These are phyloP conservation scores for Encarsia formosa DNA, from an alignment of 2,888 invertebrate genomes.

Conservation along the genomic window DNA sequence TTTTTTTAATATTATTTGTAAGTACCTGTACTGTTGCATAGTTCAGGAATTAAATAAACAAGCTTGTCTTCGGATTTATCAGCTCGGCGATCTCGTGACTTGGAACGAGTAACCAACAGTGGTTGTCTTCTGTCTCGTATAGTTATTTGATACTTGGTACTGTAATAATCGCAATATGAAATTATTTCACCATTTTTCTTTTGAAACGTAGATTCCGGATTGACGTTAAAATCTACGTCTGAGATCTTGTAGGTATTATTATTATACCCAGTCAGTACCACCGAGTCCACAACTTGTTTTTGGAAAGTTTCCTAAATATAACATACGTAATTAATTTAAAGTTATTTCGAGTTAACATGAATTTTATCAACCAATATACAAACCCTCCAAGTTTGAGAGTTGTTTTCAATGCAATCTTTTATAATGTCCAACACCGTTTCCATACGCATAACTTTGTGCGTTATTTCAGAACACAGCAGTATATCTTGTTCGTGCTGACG, in stretches of 20 bases:
- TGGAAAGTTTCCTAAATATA: not conserved
- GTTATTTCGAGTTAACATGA: no score
- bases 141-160: constrained; percentile 62
- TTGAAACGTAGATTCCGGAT: constrained; percentile 60
- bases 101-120: constrained; percentile 69
- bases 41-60: constrained; percentile 76
- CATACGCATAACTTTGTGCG: constrained; percentile 77
- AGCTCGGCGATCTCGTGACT: constrained; percentile 67
- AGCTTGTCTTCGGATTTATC: constrained; percentile 61
- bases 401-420: constrained; percentile 52
- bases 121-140: constrained; percentile 71
- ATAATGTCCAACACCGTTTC: constrained; percentile 69
- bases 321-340: no score
- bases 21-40: constrained; percentile 77
- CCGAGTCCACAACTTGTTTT: constrained; percentile 50
- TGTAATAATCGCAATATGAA: constrained; percentile 64
- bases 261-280: constrained; percentile 75
- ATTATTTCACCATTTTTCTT: constrained; percentile 56
- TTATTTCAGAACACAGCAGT: constrained; percentile 74
- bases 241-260: constrained; percentile 71
- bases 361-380: no score
- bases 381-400: constrained; percentile 55
- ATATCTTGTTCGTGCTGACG: constrained; percentile 75
- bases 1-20: no score
- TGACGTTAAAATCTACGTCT: constrained; percentile 64